Evolutionary conservation across 2,797 vertebrate species (phyloP), one percentile per base, ranked within the genome.

Genomic region (Enteromius mattozi): DNA sequence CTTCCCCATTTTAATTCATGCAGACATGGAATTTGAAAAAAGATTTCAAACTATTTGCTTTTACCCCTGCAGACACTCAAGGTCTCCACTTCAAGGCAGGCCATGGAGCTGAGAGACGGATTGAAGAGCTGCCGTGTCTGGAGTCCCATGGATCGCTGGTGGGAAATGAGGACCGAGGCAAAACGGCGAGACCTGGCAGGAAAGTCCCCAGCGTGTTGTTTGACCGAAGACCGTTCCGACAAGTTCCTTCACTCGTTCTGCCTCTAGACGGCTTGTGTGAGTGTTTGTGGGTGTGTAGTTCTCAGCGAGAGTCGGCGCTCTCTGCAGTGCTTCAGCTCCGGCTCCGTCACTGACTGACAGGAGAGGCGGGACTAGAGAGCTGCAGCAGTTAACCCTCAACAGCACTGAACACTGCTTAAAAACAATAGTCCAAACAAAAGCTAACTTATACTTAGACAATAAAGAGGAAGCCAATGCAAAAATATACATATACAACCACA

Each of bases 81-180:
- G 89, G 91, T 90, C 92, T 95, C 94, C 91, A 94, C 94, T 77
- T 94, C 93, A 70, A 95, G 92, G 89, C 94, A 95, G 91, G 94
- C 94, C 93, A 95, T 95, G 72, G 93, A 90, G 87, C 89, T 89
- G 86, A 92, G 90, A 78, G 88, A 78, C 56, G 69, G 88, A 91
- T 89, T 74, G 87, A 88, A 90, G 86, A 92, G 92, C 51, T 87
- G 89, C 92, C 91, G 92, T 89, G 87, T 93, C 94, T 91, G 93
- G 90, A 93, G 91, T 94, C 93, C 94, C 94, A 95, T 95, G 91
- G 90, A 93, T 89, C 78, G 90, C 90, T 84, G 87, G 87, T 89
- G 90, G 88, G 89, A 89, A 82, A 89, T 54, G 82, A 85, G 90
- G 89, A 59, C 88, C 12, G 27, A 24, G 37, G 68, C 81, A n/a